Evolutionary conservation across 2,888 invertebrate species (phyloP), one percentile per base, ranked within the genome.

Genomic region (Ariolimax columbianus): DNA sequence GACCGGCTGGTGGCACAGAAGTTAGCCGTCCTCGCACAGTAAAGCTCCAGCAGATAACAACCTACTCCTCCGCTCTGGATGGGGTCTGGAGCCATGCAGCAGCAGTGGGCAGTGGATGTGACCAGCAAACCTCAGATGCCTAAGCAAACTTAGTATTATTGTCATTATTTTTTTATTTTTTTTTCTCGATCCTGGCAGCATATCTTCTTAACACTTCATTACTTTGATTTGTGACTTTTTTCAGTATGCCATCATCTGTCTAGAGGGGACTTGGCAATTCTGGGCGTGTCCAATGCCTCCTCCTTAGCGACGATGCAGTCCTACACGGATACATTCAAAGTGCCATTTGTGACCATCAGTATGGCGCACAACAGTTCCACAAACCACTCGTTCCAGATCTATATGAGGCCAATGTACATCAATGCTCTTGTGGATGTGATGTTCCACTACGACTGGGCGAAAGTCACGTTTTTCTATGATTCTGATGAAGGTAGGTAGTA

Each of bases 261-360:
- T 1, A 83, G 86, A n/a, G 90, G 90, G 9, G 88, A 90, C 63
- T 87, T 90, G 73, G 89, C 90, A 70, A 88, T 92, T 33, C 90
- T 91, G 82, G 91, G 92, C 1, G 88, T 89, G 33, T 90, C 91
- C 86, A 90, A 89, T 55, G 88, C 89, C 6, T 87, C 89, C 38
- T 90, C 91, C 14, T 75, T 91, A 80, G 87, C 91, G 73, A 90
- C 91, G 38, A 88, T 92, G 78, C 89, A 90, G 81, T 91, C 92
- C 9, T 91, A 89, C 89, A 90, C 89, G 82, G 86, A 88, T 73
- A 90, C 91, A 6, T 91, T 92, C 87, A 84, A 89, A 75, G 90
- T 92, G 85, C 92, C 92, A 14, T 91, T 88, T 85, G 83, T 92
- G 72, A 91, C 91, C 7, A 86, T 90, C 68, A 89, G 90, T 77